Conservation (phyloP, 2,113 vertebrate species). For the Paraplagusia blochii region DNA sequence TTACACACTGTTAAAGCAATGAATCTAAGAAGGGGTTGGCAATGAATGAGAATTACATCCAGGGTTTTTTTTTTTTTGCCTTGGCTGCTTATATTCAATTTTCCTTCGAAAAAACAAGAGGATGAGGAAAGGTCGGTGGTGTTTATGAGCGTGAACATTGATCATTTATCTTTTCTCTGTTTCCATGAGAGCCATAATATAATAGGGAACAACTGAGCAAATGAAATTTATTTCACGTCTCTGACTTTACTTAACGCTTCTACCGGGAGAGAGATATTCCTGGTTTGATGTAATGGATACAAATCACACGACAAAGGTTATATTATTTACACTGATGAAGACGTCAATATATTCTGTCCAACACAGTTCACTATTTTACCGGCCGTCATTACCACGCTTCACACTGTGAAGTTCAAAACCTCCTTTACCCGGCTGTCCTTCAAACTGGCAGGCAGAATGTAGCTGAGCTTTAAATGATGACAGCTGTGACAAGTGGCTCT, state of each 20-base stretch:
- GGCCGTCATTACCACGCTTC: constrained; percentile 10
- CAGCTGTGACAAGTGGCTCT: constrained; percentile 27
- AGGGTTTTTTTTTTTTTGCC: constrained; percentile 1
- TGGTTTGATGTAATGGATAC: no score
- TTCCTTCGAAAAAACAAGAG: not conserved
- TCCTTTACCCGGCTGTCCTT: constrained; percentile 25
- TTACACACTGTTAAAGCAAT: constrained; percentile 40
- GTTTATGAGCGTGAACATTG: no score
- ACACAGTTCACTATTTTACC: constrained; percentile 21
- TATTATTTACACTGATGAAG: not conserved
- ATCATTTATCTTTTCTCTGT: no score
- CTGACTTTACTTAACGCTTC: no score
- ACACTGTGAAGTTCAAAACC: constrained; percentile 10
- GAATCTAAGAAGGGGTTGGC: constrained; percentile 33
- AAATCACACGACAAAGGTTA: no score
- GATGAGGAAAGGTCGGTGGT: not conserved
- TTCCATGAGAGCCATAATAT: no score
- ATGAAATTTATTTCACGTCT: no score
- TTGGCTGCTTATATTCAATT: constrained; percentile 1
- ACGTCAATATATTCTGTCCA: constrained; percentile 27
- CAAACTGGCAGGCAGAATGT: constrained; percentile 21
- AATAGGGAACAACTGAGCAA: no score
- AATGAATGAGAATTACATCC: constrained; percentile 2
- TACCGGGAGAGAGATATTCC: no score
- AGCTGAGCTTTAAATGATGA: constrained; percentile 17